These are phyloP conservation scores for Trematomus loennbergii DNA, from an alignment of 2,113 vertebrate genomes.

Conservation along the genomic window DNA sequence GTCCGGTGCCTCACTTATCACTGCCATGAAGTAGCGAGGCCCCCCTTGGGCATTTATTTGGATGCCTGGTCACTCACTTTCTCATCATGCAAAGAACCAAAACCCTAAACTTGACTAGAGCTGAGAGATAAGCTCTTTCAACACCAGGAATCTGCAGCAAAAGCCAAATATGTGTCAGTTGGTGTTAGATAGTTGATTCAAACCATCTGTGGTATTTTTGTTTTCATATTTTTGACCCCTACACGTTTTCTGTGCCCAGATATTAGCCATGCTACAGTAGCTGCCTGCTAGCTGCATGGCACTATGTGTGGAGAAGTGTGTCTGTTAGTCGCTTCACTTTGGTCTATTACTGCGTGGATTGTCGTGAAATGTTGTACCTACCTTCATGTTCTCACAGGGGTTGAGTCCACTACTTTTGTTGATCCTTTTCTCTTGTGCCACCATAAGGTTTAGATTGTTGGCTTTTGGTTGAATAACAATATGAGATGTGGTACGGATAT, in stretches of 20 bases:
- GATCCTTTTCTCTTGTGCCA: neutral
- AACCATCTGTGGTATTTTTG: constrained; percentile 75
- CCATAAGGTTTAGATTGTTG: neutral
- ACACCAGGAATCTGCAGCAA: constrained; percentile 61
- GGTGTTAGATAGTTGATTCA: constrained; percentile 73
- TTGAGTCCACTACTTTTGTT: neutral
- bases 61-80: constrained; percentile 64
- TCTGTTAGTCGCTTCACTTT: neutral
- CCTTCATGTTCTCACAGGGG: neutral
- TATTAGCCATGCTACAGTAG: constrained; percentile 6
- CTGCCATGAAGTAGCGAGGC: constrained; percentile 52
- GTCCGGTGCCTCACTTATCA: constrained; percentile 69
- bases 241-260: constrained; percentile 27
- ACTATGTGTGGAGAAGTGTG: neutral
- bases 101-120: constrained; percentile 37
- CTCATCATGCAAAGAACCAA: constrained; percentile 50
- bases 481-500: neutral
- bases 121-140: constrained; percentile 77
- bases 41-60: constrained; percentile 41
- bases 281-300: neutral
- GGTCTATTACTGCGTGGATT: neutral
- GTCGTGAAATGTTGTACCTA: neutral
- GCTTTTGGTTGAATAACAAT: neutral
- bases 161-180: constrained; percentile 73
- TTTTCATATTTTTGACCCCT: constrained; percentile 54